A percentile compares a stretch with the other conserved stretches of the same genome.
Evolutionary conservation across 2,888 invertebrate genomes (phyloP).

Genomic region (Anoplius nigerrimus): DNA sequence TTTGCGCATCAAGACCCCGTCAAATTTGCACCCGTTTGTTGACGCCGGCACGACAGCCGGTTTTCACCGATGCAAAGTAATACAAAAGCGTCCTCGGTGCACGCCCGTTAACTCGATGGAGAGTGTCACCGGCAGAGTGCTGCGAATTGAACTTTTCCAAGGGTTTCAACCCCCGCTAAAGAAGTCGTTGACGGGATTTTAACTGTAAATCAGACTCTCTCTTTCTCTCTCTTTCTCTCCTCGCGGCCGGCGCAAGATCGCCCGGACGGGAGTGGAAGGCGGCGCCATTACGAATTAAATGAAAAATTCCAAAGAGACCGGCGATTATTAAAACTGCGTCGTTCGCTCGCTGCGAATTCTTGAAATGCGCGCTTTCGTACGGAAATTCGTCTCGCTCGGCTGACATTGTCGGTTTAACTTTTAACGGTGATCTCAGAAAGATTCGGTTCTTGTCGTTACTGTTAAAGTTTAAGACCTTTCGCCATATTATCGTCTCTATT

Average conservation of each 20-base stretch:
- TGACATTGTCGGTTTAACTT: too few relatives aligned
- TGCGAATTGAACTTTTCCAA: conserved; percentile 48
- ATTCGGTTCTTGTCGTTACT: too few relatives aligned
- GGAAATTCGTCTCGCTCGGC: too few relatives aligned
- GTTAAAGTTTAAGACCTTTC: too few relatives aligned
- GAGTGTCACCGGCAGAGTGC: conserved; percentile 46
- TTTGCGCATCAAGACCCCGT: too few relatives aligned
- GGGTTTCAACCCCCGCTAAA: conserved; percentile 30
- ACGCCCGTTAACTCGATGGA: conserved; percentile 44
- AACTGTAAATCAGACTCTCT: neutral
- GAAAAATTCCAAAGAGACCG: conserved; percentile 15
- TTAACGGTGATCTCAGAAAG: too few relatives aligned
- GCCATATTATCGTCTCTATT: too few relatives aligned
- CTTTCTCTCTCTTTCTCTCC: too few relatives aligned
- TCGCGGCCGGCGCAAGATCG: neutral
- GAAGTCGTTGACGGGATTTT: conserved; percentile 27
- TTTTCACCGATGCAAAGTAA: conserved; percentile 44
- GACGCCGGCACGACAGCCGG: conserved; percentile 1
- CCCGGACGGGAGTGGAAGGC: conserved; percentile 11
- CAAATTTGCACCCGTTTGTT: too few relatives aligned
- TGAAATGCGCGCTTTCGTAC: too few relatives aligned
- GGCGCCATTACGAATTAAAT: conserved; percentile 8
- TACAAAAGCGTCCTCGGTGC: conserved; percentile 37
- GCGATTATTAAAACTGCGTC: conserved; percentile 29
- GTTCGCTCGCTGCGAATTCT: too few relatives aligned